Evolutionary conservation across 2,888 invertebrate species (phyloP), one percentile per base, ranked within the genome.

Genomic region (Gymnoscelis rufifasciata): DNA sequence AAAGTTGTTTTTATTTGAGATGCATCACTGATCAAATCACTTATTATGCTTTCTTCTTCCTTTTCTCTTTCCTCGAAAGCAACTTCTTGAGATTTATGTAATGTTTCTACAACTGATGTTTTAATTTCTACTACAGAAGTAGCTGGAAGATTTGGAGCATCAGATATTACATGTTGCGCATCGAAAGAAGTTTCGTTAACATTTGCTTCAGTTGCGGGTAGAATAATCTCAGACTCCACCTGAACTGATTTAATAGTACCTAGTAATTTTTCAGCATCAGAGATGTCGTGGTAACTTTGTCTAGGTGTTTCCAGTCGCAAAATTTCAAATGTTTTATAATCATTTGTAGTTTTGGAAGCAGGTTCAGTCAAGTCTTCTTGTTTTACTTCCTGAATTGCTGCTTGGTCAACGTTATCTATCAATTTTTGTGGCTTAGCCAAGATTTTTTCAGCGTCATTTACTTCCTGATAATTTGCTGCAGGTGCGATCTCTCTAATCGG

Each of bases 261-360:
- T 38, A 58, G 46, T 40, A 50, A 28, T 44, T 52, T 65, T 62
- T 81, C 80, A 37, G 76, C 74, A 30, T 75, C 71, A 43, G 39
- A 30, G 14, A 77, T 62, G 47, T 80, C 76, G 28, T 73, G 60
- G 58, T 78, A 74, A 49, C 62, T 70, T 31, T 71, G 62, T 6
- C 56, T 63, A 7, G 68, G 67, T 12, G 50, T 51, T 54, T 75
- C 69, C 14, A 64, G 59, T 36, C 41, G 48, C 41, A 65, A 51
- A 14, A 54, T 28, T 44, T 54, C 19, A 35, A 7, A 35, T 1
- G 48, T 41, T 15, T 36, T 27, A 8, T 7, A 6, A n/a, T 33
- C 31, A 15, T 8, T 28, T 37, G 29, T 19, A n/a, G 30, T 19
- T 19, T 19, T 5, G n/a, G 19, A 39, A n/a, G 13, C 31, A 19